Conservation (phyloP, 2,888 invertebrate genomes). For the Pseudococcus longispinus region DNA sequence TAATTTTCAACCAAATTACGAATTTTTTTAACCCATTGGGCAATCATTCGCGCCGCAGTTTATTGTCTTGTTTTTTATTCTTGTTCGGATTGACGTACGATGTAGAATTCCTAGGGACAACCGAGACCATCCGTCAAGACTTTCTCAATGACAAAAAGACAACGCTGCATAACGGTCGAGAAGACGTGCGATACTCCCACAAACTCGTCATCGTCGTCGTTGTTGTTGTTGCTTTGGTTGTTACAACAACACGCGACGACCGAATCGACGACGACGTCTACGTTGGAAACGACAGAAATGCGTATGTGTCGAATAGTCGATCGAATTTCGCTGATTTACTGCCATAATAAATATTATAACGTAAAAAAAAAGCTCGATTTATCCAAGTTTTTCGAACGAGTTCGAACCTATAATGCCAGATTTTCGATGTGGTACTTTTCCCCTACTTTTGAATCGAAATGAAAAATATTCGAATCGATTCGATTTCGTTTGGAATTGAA, state of each 20-base stretch:
- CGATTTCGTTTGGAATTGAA: background rate
- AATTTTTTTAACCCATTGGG: background rate
- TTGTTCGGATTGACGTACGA: background rate
- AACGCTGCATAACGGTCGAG: background rate
- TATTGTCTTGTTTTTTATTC: background rate
- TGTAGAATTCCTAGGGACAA: background rate
- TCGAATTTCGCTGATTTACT: background rate
- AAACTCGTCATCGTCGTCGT: background rate
- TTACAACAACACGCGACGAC: background rate
- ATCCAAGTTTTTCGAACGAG: background rate
- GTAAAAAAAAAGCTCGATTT: background rate
- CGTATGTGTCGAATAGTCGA: background rate
- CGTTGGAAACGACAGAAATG: background rate
- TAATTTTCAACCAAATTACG: background rate
- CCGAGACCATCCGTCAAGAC: background rate
- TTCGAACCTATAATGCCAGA: background rate
- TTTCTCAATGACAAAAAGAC: constrained; percentile 9
- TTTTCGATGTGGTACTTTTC: background rate
- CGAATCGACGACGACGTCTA: background rate
- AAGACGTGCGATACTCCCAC: constrained; percentile 16
- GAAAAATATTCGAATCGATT: background rate
- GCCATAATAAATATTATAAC: background rate
- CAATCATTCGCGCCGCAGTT: background rate
- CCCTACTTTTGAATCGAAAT: background rate
- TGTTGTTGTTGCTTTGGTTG: background rate